Percentiles rank a stretch among this genome's conserved stretches.
Evolutionary conservation across 2,888 invertebrate species (phyloP).

Genomic region (Pheosia tremula): DNA sequence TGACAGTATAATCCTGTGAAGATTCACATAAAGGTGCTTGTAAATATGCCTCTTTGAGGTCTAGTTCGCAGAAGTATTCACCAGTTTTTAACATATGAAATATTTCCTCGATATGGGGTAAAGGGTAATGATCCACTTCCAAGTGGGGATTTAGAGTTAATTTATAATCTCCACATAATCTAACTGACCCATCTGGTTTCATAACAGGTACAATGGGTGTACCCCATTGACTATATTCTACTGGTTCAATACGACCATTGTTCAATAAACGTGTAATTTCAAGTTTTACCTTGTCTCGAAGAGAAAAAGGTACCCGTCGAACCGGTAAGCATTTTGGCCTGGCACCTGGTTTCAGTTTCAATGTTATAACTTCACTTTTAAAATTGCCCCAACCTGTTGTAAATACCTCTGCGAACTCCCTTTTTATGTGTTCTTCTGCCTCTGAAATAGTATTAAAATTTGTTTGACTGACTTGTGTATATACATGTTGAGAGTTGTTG

Average conservation of each 20-base stretch:
- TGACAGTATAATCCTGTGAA: not conserved
- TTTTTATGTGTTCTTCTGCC: not conserved
- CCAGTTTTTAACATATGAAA: not conserved
- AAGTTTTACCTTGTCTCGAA: constrained; percentile 22
- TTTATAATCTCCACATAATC: constrained; percentile 36
- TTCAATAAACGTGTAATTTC: not conserved
- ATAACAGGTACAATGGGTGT: constrained; percentile 34
- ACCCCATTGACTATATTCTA: constrained; percentile 25
- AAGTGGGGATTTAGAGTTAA: constrained; percentile 24
- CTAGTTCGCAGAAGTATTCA: not conserved
- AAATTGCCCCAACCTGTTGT: not conserved
- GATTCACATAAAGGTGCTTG: not conserved
- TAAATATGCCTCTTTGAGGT: too few species aligned
- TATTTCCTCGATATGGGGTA: not conserved
- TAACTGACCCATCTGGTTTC: constrained; percentile 31
- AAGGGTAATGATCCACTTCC: not conserved
- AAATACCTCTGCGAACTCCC: not conserved
- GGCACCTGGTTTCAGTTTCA: not conserved
- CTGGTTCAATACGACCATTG: not conserved
- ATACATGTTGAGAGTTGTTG: too few species aligned
- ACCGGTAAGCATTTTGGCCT: constrained; percentile 9
- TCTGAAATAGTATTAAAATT: not conserved
- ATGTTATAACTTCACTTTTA: not conserved
- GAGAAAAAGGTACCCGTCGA: constrained; percentile 24
- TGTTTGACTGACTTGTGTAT: too few species aligned